Evolutionary conservation across 2,888 invertebrate species (phyloP).

Genomic region (Drosophila greeni): DNA sequence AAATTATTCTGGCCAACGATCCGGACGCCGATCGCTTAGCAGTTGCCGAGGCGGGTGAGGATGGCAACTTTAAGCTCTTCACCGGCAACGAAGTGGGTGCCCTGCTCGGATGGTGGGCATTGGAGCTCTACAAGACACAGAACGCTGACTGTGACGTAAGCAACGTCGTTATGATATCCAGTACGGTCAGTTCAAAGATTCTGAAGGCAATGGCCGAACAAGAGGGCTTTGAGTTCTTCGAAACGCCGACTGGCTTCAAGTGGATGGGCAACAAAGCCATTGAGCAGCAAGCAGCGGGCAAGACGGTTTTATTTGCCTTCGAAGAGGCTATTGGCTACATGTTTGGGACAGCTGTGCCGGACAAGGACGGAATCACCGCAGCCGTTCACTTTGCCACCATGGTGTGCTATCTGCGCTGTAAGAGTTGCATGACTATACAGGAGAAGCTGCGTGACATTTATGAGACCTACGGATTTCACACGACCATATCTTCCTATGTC

Average conservation of each 20-base stretch:
- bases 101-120: conserved; percentile 95
- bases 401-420: conserved; percentile 83
- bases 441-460: conserved; percentile 88
- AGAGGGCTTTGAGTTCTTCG: conserved; percentile 88
- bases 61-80: conserved; percentile 80
- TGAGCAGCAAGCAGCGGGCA: conserved; percentile 85
- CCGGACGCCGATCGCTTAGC: conserved; percentile 98
- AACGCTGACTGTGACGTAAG: conserved; percentile 77
- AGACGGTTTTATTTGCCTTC: conserved; percentile 93
- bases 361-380: conserved; percentile 98
- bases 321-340: conserved; percentile 99
- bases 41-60: conserved; percentile 88
- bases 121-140: conserved; percentile 81
- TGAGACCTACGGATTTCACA: conserved; percentile 91
- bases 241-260: conserved; percentile 99
- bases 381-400: conserved; percentile 89
- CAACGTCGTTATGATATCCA: conserved; percentile 91
- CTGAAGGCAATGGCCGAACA: conserved; percentile 87
- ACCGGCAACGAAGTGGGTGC: conserved; percentile 97
- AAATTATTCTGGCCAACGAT: conserved; percentile 95
- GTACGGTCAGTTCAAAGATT: conserved; percentile 98
- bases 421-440: conserved; percentile 81
- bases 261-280: conserved; percentile 97
- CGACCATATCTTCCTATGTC: conserved; percentile 92
- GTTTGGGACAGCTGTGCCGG: conserved; percentile 92